phyloP scores from a whole-genome alignment of 2,888 invertebrate genomes.

The Hypselothyrea guttata region DNA sequence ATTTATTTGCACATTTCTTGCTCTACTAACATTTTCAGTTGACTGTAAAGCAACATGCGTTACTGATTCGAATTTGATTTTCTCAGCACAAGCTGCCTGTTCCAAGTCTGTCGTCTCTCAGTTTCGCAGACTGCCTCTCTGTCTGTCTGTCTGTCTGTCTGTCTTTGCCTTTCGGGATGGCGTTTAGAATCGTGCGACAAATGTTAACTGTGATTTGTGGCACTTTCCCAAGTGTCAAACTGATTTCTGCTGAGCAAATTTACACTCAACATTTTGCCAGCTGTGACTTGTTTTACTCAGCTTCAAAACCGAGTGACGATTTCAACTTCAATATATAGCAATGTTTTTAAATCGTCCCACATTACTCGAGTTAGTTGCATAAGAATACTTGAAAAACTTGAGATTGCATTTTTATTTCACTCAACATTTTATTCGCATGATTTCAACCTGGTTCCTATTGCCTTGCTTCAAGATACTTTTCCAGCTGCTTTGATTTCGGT shows the following conservation, averaged over 20 bases:
- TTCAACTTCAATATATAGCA: background rate
- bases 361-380: background rate
- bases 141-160: too few relatives aligned
- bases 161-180: conserved; percentile 30
- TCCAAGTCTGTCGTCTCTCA: too few relatives aligned
- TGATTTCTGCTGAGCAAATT: conserved; percentile 50
- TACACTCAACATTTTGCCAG: conserved; percentile 36
- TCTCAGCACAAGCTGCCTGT: conserved; percentile 37
- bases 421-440: conserved; percentile 5
- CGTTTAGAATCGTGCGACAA: conserved; percentile 50
- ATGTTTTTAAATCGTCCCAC: background rate
- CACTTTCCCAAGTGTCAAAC: conserved; percentile 60
- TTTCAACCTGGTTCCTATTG: conserved; percentile 18
- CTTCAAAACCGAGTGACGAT: conserved; percentile 15
- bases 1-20: background rate
- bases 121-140: too few relatives aligned
- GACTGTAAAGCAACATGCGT: conserved; percentile 40
- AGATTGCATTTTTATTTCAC: background rate
- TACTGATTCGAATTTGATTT: conserved; percentile 58
- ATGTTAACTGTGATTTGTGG: conserved; percentile 63
- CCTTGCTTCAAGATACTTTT: conserved; percentile 13
- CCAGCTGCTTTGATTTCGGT: conserved; percentile 37
- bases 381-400: too few relatives aligned
- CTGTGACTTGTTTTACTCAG: conserved; percentile 21
- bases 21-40: conserved; percentile 31